Percentiles rank a stretch among this genome's conserved stretches.
phyloP scores from a whole-genome alignment of 1,140 invertebrate species.

The Frieseomelitta varia region DNA sequence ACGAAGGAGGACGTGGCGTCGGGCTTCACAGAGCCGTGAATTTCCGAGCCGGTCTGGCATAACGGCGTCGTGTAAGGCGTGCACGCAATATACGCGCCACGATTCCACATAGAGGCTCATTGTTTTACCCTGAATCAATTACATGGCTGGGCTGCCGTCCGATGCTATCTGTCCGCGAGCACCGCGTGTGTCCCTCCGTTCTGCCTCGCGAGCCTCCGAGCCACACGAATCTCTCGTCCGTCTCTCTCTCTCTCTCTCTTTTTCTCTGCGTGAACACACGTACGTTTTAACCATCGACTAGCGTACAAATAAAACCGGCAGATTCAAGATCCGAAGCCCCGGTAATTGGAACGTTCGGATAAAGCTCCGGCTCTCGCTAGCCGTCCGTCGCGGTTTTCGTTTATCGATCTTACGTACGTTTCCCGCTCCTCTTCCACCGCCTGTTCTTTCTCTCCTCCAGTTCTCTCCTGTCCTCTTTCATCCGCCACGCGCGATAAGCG shows the following conservation, averaged over 20 bases:
- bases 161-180: conserved; percentile 72
- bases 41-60: conserved; percentile 45
- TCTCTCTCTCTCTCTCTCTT: no score
- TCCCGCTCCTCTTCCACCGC: conserved; percentile 27
- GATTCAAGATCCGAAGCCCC: conserved; percentile 54
- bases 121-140: conserved; percentile 79
- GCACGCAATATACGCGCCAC: conserved; percentile 47
- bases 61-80: conserved; percentile 49
- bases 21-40: conserved; percentile 44
- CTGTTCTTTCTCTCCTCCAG: conserved; percentile 9
- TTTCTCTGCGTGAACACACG: conserved; percentile 2
- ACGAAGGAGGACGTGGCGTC: neutral
- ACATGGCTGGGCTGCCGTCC: conserved; percentile 73
- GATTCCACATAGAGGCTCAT: conserved; percentile 75
- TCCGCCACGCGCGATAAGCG: conserved; percentile 31
- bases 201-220: conserved; percentile 30
- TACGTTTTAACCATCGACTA: neutral
- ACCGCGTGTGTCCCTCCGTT: conserved; percentile 56
- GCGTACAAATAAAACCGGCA: conserved; percentile 61
- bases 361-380: conserved; percentile 49
- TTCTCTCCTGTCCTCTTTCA: conserved; percentile 6
- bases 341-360: conserved; percentile 70
- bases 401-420: conserved; percentile 55
- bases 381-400: conserved; percentile 47
- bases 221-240: no score